A percentile compares a stretch with the other conserved stretches of the same genome.
phyloP scores from a whole-genome alignment of 2,888 invertebrate genomes.

The Candidula unifasciata region DNA sequence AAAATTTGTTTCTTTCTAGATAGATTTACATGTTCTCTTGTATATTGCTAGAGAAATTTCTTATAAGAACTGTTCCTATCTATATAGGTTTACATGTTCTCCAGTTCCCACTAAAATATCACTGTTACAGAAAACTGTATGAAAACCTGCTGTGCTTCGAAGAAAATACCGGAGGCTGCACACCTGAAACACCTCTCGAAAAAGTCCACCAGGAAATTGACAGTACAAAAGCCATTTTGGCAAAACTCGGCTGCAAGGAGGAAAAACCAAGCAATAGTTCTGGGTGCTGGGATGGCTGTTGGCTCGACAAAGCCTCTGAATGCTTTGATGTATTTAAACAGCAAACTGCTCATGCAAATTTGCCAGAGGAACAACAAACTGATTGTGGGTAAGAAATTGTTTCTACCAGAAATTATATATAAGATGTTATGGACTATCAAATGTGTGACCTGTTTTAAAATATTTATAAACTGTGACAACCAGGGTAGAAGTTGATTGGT shows the following conservation, averaged over 20 bases:
- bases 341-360: neutral
- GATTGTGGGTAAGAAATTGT: slow-evolving; percentile 4
- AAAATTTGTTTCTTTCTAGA: too few relatives aligned
- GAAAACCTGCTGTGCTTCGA: slow-evolving; percentile 25
- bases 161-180: slow-evolving; percentile 17
- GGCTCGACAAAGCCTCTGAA: slow-evolving; percentile 9
- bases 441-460: neutral
- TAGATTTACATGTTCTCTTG: too few relatives aligned
- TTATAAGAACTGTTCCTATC: neutral
- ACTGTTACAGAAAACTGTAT: slow-evolving; percentile 16
- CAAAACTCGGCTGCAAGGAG: slow-evolving; percentile 14
- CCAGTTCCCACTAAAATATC: neutral
- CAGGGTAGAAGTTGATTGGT: too few relatives aligned
- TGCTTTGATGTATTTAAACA: slow-evolving; percentile 27
- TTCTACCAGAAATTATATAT: neutral
- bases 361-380: neutral
- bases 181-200: neutral
- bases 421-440: neutral
- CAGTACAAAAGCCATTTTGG: neutral
- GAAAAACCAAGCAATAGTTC: neutral
- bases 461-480: too few relatives aligned
- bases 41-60: too few relatives aligned
- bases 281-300: slow-evolving; percentile 42
- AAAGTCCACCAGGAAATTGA: neutral
- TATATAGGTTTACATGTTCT: neutral